Conservation (phyloP, 2,113 vertebrate genomes). For the Tupaia chinensis region DNA sequence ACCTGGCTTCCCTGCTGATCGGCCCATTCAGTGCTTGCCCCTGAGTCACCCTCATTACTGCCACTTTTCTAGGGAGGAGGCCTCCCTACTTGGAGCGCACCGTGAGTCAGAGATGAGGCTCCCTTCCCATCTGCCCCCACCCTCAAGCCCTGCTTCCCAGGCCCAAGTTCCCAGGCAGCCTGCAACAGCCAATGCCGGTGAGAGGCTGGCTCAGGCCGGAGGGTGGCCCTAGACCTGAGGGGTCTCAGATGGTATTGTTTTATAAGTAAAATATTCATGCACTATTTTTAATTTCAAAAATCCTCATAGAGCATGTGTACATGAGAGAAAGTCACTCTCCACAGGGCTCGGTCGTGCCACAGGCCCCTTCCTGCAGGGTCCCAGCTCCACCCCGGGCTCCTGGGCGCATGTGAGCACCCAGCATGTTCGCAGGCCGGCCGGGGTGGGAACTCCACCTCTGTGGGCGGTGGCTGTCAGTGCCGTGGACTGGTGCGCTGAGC, state of each 20-base stretch:
- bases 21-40: neutral
- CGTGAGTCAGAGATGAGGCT: constrained; percentile 74
- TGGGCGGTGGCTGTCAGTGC: too few relatives aligned
- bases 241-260: neutral
- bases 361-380: too few relatives aligned
- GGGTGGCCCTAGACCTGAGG: neutral
- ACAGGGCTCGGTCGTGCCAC: too few relatives aligned
- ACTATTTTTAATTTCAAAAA: neutral
- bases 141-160: constrained; percentile 41
- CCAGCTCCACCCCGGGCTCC: too few relatives aligned
- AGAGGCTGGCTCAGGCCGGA: neutral
- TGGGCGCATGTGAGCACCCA: too few relatives aligned
- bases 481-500: too few relatives aligned
- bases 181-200: neutral
- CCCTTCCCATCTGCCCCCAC: neutral
- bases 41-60: constrained; percentile 78
- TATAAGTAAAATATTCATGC: neutral
- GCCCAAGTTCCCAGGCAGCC: constrained; percentile 30
- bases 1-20: neutral
- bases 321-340: too few relatives aligned
- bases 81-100: neutral
- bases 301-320: too few relatives aligned
- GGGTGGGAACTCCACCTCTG: too few relatives aligned
- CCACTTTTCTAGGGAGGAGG: constrained; percentile 72
- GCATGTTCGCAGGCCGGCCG: too few relatives aligned